Evolutionary conservation across 2,113 vertebrate genomes (phyloP), one percentile per base, ranked within the genome.

Genomic region (Entosphenus tridentatus): DNA sequence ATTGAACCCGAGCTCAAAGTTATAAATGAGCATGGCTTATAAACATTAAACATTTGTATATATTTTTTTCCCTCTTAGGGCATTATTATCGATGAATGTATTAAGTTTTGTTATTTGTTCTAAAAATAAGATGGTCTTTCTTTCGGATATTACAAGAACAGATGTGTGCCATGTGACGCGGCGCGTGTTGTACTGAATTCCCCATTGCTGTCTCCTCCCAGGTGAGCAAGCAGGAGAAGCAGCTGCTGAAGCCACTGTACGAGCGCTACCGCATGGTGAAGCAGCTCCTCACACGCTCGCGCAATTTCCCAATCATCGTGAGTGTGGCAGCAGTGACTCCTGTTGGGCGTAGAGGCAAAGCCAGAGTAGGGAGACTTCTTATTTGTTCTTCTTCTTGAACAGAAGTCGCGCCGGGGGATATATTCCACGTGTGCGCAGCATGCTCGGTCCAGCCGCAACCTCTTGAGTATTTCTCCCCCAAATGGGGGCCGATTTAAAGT

Each of bases 231-330:
- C 88, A 96, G 80, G 89, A 96, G 77, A 87, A 88, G 71, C 82
- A 87, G 77, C 81, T 89, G 78, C 87, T 95, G 77, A 96, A 88
- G 77, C 92, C 89, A 68, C 83, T 96, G 71, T 96, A 96, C 76
- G 90, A 95, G 74, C 84, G 90, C 78, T 96, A 96, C 78, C 80
- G 89, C 72, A 80, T 91, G 80, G 88, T 96, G 79, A 96, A 96
- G 77, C 92, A 96, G 80, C 92, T 95, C 87, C 84, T 97, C 77
- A 89, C 88, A 76, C 84, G 89, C 80, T 87, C 86, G 79, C 88
- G 86, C 82, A 89, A 95, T 79, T 88, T 84, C 70, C 89, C 92
- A 58, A 75, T 88, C 68, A 86, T 87, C 73, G 92, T 96, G 81
- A 80, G 91, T 81, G 78, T 39, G 39, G 39, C 39, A 39, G 39